These are phyloP conservation scores for Vannuccia rotundouncinata DNA, from an alignment of 2,888 invertebrate species.

Conservation along the genomic window DNA sequence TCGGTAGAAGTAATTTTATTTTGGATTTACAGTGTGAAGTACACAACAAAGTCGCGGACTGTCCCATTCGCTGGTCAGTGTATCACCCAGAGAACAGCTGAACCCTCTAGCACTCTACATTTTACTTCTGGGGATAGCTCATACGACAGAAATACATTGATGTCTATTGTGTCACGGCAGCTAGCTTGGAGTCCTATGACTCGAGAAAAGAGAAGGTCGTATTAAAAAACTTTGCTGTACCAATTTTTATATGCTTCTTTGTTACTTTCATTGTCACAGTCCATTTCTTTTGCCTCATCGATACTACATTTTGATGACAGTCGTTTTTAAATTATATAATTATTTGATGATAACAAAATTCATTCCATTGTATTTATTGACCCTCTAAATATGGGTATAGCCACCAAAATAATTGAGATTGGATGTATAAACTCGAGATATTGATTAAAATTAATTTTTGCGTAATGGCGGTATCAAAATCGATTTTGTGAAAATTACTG, in stretches of 20 bases:
- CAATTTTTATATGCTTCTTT: conserved; percentile 17
- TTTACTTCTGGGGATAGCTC: conserved; percentile 39
- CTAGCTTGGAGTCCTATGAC: conserved; percentile 37
- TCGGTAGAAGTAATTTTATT: conserved; percentile 23
- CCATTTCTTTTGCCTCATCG: too few species aligned
- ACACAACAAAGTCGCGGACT: conserved; percentile 39
- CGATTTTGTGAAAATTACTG: too few species aligned
- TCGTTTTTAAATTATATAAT: too few species aligned
- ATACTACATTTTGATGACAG: too few species aligned
- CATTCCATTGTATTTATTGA: too few species aligned
- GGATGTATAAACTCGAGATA: too few species aligned
- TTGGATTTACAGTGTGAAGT: conserved; percentile 34
- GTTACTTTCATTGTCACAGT: conserved; percentile 15
- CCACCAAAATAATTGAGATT: too few species aligned
- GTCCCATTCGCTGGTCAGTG: conserved; percentile 41
- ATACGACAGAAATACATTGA: conserved; percentile 38
- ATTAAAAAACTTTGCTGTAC: conserved; percentile 19
- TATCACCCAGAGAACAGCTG: conserved; percentile 40
- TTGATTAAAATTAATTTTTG: too few species aligned
- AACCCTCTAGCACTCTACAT: conserved; percentile 40
- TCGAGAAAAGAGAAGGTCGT: conserved; percentile 29
- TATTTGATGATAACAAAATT: too few species aligned
- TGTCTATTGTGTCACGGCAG: conserved; percentile 30
- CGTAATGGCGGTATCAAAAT: too few species aligned
- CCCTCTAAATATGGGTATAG: too few species aligned